Percentiles rank a stretch among this genome's conserved stretches.
These are phyloP conservation scores for Poecilia latipinna DNA, from an alignment of 2,113 vertebrate species.

Conservation along the genomic window DNA sequence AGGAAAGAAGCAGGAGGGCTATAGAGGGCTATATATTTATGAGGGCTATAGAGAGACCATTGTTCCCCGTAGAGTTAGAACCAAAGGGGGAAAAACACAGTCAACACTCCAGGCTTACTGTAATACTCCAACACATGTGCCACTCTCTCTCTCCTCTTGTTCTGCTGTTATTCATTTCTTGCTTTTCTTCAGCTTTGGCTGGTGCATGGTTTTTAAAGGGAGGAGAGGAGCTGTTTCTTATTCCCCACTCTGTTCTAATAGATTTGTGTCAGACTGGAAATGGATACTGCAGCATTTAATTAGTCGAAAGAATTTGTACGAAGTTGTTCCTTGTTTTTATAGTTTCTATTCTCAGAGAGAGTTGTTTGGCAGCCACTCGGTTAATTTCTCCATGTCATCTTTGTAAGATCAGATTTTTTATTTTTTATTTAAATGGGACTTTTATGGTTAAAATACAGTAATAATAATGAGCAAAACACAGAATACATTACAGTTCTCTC, in stretches of 20 bases:
- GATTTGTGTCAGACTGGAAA: constrained; percentile 7
- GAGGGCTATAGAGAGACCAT: constrained; percentile 1
- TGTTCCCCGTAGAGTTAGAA: constrained; percentile 12
- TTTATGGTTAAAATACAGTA: no score
- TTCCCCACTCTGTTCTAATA: background rate
- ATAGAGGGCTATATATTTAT: no score
- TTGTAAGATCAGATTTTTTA: no score
- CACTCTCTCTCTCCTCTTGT: constrained; percentile 23
- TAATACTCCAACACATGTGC: background rate
- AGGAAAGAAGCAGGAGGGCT: constrained; percentile 16
- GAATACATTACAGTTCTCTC: background rate
- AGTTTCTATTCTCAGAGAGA: constrained; percentile 10
- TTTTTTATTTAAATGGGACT: no score
- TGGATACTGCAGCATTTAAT: constrained; percentile 20
- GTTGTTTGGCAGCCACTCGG: constrained; percentile 24
- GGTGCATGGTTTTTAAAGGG: background rate
- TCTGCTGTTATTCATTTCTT: background rate
- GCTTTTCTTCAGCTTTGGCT: background rate
- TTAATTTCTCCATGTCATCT: no score
- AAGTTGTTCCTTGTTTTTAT: constrained; percentile 10
- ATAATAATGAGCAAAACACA: constrained; percentile 20
- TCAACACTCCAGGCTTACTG: background rate
- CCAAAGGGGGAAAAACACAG: constrained; percentile 17
- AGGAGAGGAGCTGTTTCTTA: background rate
- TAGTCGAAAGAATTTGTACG: constrained; percentile 18